Conservation (phyloP, 2,797 vertebrate genomes). For the Mus spretus region DNA sequence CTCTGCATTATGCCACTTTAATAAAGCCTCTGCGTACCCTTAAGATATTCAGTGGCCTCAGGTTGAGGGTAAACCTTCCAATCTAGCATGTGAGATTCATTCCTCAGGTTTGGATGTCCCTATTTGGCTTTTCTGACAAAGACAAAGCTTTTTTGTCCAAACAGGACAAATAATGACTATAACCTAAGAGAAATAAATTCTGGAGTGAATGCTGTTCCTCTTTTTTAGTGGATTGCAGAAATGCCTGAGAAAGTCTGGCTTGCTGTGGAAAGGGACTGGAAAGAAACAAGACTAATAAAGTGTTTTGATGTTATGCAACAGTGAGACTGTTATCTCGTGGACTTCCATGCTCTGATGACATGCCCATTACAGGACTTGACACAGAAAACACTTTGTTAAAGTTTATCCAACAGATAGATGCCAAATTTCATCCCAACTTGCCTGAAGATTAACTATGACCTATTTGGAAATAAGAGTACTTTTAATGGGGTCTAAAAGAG, state of each 20-base stretch:
- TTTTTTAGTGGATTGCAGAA: neutral
- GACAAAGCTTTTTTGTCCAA: neutral
- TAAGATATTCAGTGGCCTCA: neutral
- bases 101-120: neutral
- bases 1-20: neutral
- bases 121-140: neutral
- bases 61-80: neutral
- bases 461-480: neutral
- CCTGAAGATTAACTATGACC: neutral
- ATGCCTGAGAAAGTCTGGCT: neutral
- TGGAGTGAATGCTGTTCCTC: neutral
- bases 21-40: neutral
- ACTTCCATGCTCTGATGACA: neutral
- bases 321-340: neutral
- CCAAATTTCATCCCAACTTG: neutral
- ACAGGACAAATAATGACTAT: neutral
- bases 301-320: neutral
- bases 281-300: neutral
- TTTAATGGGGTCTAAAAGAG: neutral
- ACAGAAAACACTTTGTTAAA: neutral
- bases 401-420: neutral
- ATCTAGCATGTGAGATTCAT: neutral
- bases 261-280: neutral
- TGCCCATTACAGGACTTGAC: neutral
- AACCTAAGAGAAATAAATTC: constrained; percentile 28